Percentiles rank a stretch among this genome's conserved stretches.
phyloP scores from a whole-genome alignment of 2,888 invertebrate genomes.

The Cosmorhoe ocellata region DNA sequence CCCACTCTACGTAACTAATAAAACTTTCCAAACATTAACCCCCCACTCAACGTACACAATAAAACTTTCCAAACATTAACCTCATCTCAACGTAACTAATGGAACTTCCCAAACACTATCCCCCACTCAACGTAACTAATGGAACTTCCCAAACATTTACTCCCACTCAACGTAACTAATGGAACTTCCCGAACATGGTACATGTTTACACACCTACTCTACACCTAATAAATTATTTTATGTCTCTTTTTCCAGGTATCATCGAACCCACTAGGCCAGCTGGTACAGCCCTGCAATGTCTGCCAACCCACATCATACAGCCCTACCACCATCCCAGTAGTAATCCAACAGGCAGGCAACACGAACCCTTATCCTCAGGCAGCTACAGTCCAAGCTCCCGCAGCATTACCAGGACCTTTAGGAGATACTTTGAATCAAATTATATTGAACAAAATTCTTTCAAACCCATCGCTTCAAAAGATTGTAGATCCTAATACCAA shows the following conservation, averaged over 20 bases:
- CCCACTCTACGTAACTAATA: no score
- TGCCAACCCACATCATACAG: constrained; percentile 28
- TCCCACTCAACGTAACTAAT: no score
- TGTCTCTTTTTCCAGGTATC: constrained; percentile 48
- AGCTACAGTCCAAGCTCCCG: constrained; percentile 38
- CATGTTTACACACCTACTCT: no score
- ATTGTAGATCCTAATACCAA: constrained; percentile 40
- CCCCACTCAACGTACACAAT: no score
- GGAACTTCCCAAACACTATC: no score
- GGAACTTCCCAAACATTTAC: no score
- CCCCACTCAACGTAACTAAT: no score
- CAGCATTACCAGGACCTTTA: constrained; percentile 26
- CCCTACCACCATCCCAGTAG: constrained; percentile 19
- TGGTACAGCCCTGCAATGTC: constrained; percentile 25
- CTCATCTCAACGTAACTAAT: no score
- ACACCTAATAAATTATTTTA: no score
- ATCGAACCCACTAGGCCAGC: constrained; percentile 42
- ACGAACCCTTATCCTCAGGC: constrained; percentile 40
- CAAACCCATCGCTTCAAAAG: constrained; percentile 41
- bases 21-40: no score
- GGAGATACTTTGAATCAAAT: constrained; percentile 38
- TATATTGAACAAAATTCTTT: constrained; percentile 44
- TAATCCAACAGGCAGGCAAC: constrained; percentile 35
- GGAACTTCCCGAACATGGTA: no score
- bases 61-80: no score